A percentile compares a stretch with the other conserved stretches of the same genome.
Evolutionary conservation across 2,113 vertebrate species (phyloP).

Genomic region (Peromyscus californicus): DNA sequence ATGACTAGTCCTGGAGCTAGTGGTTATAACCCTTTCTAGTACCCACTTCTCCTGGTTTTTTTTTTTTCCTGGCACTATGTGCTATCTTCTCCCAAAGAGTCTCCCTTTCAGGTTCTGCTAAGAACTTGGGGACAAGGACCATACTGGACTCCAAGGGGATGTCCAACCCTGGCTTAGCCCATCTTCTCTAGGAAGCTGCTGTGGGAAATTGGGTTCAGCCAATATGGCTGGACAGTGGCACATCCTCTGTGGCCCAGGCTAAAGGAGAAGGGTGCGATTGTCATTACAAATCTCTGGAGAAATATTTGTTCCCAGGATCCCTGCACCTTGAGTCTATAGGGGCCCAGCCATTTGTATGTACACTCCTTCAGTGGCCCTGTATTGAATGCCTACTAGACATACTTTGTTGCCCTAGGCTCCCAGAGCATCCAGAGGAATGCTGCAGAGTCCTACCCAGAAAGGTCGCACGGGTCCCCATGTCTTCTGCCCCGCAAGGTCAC

Average conservation of each 20-base stretch:
- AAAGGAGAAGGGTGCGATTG: background rate
- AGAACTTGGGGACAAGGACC: background rate
- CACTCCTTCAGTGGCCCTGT: background rate
- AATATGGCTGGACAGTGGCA: background rate
- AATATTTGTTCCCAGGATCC: background rate
- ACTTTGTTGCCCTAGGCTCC: background rate
- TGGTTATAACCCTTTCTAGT: too few relatives aligned
- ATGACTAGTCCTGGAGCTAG: background rate
- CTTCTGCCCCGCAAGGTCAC: constrained; percentile 24
- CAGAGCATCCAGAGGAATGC: background rate
- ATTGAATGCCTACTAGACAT: background rate
- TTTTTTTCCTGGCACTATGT: background rate
- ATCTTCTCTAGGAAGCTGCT: background rate
- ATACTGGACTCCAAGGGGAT: background rate
- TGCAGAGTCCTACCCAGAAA: background rate
- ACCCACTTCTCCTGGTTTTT: background rate
- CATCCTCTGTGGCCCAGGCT: background rate
- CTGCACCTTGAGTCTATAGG: background rate
- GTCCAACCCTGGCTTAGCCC: background rate
- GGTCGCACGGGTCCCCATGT: background rate
- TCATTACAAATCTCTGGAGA: background rate
- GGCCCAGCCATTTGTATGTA: background rate
- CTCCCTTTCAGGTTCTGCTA: background rate
- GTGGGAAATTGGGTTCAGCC: background rate
- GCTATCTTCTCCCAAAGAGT: background rate